Percentiles rank a stretch among this genome's conserved stretches.
Evolutionary conservation across 2,888 invertebrate genomes (phyloP).

Genomic region (Ommatoiulus sabulosus): DNA sequence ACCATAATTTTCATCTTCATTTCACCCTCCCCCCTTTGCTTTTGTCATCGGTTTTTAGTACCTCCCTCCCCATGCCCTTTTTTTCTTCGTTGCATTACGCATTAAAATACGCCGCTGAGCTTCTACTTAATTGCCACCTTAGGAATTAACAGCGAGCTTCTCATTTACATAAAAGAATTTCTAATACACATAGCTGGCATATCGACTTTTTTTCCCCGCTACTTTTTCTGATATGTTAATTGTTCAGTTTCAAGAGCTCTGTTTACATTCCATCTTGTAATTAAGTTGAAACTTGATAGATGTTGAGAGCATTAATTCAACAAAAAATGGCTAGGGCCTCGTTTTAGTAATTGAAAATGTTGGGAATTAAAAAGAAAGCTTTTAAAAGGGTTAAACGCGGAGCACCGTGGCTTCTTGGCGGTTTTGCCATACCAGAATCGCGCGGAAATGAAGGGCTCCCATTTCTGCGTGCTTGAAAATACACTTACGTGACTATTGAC

Average conservation of each 20-base stretch:
- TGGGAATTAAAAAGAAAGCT: constrained; percentile 1
- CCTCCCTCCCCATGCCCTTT: background rate
- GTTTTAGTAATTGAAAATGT: constrained; percentile 33
- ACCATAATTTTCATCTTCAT: constrained; percentile 40
- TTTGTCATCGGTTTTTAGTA: constrained; percentile 31
- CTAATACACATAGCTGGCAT: constrained; percentile 16
- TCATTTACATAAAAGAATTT: constrained; percentile 40
- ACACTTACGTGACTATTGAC: no score
- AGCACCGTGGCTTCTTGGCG: background rate
- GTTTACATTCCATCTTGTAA: constrained; percentile 40
- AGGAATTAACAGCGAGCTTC: constrained; percentile 31
- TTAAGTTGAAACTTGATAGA: constrained; percentile 43
- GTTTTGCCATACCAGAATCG: background rate
- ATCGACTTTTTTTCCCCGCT: background rate
- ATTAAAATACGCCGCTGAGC: constrained; percentile 28
- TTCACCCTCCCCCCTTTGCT: background rate
- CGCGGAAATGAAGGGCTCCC: background rate
- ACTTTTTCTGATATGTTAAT: constrained; percentile 28
- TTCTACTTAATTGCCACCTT: constrained; percentile 16
- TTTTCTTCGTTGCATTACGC: background rate
- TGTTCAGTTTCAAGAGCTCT: constrained; percentile 31
- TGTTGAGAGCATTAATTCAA: constrained; percentile 31
- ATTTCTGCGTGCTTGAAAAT: no score
- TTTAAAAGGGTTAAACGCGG: constrained; percentile 25
- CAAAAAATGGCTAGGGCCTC: constrained; percentile 10